Evolutionary conservation across 2,888 invertebrate species (phyloP), one percentile per base, ranked within the genome.

Genomic region (Cosmia trapezina): DNA sequence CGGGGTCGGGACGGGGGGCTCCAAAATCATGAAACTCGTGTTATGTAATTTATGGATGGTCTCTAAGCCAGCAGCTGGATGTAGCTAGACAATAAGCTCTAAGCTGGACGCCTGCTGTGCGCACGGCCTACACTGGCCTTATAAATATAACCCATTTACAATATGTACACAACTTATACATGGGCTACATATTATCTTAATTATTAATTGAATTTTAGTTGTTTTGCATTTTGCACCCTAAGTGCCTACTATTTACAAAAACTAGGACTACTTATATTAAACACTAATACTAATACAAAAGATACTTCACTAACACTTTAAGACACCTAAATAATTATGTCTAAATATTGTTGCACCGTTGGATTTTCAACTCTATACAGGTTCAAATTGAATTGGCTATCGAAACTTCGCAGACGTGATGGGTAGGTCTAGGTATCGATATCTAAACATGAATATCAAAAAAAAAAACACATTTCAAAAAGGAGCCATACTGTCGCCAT

Each of bases 121-220:
- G 9, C 56, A 41, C 54, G n/a, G 8, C 67, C 33, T n/a, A 5
- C 11, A 28, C 51, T 41, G 14, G 2, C 57, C 28, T 49, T 70
- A 70, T 0, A 54, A 53, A 19, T 41, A 41, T 19, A 22, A 57
- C 28, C 56, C 70, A n/a, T 41, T 28, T 45, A 22, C 19, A 14
- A 70, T 49, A 49, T 70, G 0, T 70, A 70, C 49, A 70, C 11
- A 41, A 11, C 56, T 70, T 70, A 70, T 17, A 19, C 28, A 41
- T 37, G 57, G 57, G 49, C 47, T 54, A 9, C 2, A 9, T 11
- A 56, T 41, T 14, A 41, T 5, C 22, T 47, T 70, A 70, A 41
- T 4, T 70, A 47, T 41, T 63, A 47, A 56, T 70, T 70, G 19
- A 70, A 17, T 0, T 28, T 41, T 28, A 17, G 49, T 19, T 7